Percentiles rank a stretch among this genome's conserved stretches.
Evolutionary conservation across 1,140 invertebrate genomes (phyloP).

Genomic region (Pectinophora gossypiella): DNA sequence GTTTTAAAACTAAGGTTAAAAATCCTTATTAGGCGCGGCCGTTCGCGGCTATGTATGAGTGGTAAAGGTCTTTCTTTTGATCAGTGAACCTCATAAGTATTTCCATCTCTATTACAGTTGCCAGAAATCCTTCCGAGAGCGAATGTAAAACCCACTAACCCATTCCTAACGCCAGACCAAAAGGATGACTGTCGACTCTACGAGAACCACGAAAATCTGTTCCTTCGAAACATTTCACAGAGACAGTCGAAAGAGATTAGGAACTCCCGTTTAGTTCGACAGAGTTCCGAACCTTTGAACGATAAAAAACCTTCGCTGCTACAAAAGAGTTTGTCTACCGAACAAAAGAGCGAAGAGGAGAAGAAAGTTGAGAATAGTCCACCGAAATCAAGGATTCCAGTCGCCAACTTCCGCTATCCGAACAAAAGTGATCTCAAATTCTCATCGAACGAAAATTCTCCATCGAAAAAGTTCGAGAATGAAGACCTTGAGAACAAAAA

Average conservation of each 20-base stretch:
- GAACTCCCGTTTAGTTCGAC: slow-evolving; percentile 53
- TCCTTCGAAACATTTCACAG: slow-evolving; percentile 66
- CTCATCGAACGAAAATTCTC: slow-evolving; percentile 55
- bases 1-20: too few relatives aligned
- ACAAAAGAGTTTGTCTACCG: slow-evolving; percentile 66
- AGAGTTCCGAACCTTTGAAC: slow-evolving; percentile 59
- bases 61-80: too few relatives aligned
- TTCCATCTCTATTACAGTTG: slow-evolving; percentile 44
- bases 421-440: slow-evolving; percentile 55
- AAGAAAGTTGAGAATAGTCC: slow-evolving; percentile 45
- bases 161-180: slow-evolving; percentile 43
- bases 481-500: neutral
- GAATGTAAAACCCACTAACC: slow-evolving; percentile 41
- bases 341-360: slow-evolving; percentile 46
- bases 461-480: slow-evolving; percentile 11
- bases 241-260: slow-evolving; percentile 59
- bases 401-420: slow-evolving; percentile 69
- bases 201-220: slow-evolving; percentile 72
- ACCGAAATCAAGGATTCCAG: slow-evolving; percentile 62
- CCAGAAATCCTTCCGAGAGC: slow-evolving; percentile 58
- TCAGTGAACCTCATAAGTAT: too few relatives aligned
- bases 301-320: slow-evolving; percentile 49
- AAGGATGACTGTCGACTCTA: slow-evolving; percentile 50
- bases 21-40: too few relatives aligned
- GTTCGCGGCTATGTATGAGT: too few relatives aligned